Conservation (phyloP, 2,797 vertebrate genomes). For the Sebastes steindachneri region DNA sequence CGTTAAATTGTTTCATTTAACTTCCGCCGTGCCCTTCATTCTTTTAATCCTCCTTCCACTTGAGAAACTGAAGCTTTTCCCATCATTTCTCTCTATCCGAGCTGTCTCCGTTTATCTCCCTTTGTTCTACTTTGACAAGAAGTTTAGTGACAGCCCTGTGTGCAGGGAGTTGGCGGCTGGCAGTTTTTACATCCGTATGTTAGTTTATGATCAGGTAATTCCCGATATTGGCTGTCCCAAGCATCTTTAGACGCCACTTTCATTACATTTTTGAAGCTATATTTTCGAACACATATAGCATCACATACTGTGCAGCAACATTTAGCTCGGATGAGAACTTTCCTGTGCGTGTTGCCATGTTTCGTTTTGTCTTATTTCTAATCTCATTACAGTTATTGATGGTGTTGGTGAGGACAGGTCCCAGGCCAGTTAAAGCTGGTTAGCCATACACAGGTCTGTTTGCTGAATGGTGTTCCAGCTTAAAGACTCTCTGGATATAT, state of each 20-base stretch:
- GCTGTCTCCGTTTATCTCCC: slow-evolving; percentile 25
- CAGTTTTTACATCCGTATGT: slow-evolving; percentile 16
- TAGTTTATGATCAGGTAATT: slow-evolving; percentile 44
- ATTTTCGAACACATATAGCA: slow-evolving; percentile 14
- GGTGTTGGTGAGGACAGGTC: slow-evolving; percentile 4
- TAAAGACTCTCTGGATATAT: slow-evolving; percentile 3
- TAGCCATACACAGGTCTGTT: neutral
- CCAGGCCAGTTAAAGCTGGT: neutral
- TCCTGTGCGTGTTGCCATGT: neutral
- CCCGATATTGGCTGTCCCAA: slow-evolving; percentile 7
- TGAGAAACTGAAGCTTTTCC: slow-evolving; percentile 20
- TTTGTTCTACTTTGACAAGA: slow-evolving; percentile 22
- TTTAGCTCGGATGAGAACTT: neutral
- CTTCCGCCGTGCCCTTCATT: slow-evolving; percentile 36
- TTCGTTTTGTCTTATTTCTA: neutral
- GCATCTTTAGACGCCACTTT: slow-evolving; percentile 22
- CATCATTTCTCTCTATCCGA: neutral
- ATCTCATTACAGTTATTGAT: slow-evolving; percentile 36
- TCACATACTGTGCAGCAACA: neutral
- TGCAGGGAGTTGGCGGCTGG: neutral
- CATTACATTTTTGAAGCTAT: slow-evolving; percentile 30
- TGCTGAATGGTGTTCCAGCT: neutral
- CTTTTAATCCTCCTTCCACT: slow-evolving; percentile 36
- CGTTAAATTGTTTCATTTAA: slow-evolving; percentile 46
- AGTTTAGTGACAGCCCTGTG: slow-evolving; percentile 10